phyloP scores from a whole-genome alignment of 2,113 vertebrate genomes.

The Abramis brama region DNA sequence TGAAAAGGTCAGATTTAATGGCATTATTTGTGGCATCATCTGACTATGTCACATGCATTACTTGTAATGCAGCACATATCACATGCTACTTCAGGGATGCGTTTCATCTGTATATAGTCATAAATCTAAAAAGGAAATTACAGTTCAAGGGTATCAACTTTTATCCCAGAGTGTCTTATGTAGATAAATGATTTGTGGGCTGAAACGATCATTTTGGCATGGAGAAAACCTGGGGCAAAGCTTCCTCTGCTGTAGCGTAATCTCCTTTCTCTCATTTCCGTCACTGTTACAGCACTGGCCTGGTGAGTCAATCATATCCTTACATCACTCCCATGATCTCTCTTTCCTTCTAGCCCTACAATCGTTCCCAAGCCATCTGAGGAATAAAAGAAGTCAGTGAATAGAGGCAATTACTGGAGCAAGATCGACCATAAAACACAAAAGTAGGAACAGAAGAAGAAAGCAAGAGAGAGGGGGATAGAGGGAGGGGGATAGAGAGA shows the following conservation, averaged over 20 bases:
- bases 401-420: constrained; percentile 50
- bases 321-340: constrained; percentile 44
- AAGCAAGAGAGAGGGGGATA: constrained; percentile 30
- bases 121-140: constrained; percentile 40
- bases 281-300: constrained; percentile 42
- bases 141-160: constrained; percentile 33
- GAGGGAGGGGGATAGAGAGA: neutral
- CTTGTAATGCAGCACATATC: constrained; percentile 5
- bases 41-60: neutral
- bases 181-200: constrained; percentile 25
- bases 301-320: constrained; percentile 57
- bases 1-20: neutral
- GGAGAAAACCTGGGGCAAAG: constrained; percentile 36
- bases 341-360: constrained; percentile 38
- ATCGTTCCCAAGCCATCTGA: constrained; percentile 48
- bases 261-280: constrained; percentile 38
- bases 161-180: constrained; percentile 28
- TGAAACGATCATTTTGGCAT: constrained; percentile 39
- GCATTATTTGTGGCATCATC: neutral
- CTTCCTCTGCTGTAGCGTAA: constrained; percentile 45
- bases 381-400: constrained; percentile 50
- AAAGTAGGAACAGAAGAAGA: constrained; percentile 36
- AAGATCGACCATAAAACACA: constrained; percentile 48
- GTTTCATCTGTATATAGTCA: constrained; percentile 23
- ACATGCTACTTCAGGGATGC: neutral